These are phyloP conservation scores for Drosophila saltans DNA, from an alignment of 1,140 invertebrate species.

Conservation along the genomic window DNA sequence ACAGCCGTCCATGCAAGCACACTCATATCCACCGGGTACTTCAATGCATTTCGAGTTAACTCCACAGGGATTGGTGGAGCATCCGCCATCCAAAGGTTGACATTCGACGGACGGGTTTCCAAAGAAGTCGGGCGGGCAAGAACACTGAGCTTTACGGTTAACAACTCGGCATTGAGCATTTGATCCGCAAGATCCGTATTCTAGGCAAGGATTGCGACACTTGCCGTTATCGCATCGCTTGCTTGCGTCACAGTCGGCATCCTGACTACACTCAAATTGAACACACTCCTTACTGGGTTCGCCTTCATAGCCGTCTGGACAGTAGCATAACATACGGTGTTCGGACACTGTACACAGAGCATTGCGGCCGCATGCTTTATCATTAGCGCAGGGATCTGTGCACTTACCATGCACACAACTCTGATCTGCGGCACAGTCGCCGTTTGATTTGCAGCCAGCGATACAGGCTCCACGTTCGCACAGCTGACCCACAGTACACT, in stretches of 20 bases:
- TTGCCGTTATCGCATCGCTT: slow-evolving; percentile 90
- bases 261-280: slow-evolving; percentile 89
- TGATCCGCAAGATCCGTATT: slow-evolving; percentile 89
- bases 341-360: slow-evolving; percentile 90
- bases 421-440: slow-evolving; percentile 91
- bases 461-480: slow-evolving; percentile 87
- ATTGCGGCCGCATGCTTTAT: slow-evolving; percentile 88
- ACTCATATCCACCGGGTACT: slow-evolving; percentile 89
- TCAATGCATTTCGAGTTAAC: slow-evolving; percentile 92
- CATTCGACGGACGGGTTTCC: slow-evolving; percentile 93
- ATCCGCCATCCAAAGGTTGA: slow-evolving; percentile 86
- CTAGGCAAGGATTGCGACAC: slow-evolving; percentile 93
- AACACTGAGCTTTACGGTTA: slow-evolving; percentile 90
- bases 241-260: slow-evolving; percentile 90
- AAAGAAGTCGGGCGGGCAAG: slow-evolving; percentile 92
- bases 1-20: slow-evolving; percentile 90
- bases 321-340: slow-evolving; percentile 92
- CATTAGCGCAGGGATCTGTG: slow-evolving; percentile 88
- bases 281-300: slow-evolving; percentile 90
- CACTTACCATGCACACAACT: slow-evolving; percentile 91
- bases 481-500: slow-evolving; percentile 84
- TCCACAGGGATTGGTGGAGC: slow-evolving; percentile 91
- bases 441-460: slow-evolving; percentile 90
- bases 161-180: slow-evolving; percentile 94
- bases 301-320: slow-evolving; percentile 92